These are phyloP conservation scores for Dioctria rufipes DNA, from an alignment of 2,888 invertebrate genomes.

Conservation along the genomic window DNA sequence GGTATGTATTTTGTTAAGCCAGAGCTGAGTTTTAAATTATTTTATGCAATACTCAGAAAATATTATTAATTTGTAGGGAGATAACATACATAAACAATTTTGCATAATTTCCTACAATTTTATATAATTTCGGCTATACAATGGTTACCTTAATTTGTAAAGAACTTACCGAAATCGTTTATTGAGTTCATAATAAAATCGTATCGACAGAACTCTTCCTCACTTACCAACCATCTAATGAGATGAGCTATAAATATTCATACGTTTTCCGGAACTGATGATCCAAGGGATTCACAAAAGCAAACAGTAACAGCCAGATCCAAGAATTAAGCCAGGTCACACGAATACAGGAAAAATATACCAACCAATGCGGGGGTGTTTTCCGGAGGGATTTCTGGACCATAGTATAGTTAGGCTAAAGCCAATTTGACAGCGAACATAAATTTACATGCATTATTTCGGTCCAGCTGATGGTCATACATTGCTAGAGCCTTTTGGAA, in stretches of 20 bases:
- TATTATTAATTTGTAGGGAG: too few relatives aligned
- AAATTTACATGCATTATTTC: slow-evolving; percentile 59
- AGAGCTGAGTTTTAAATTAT: too few relatives aligned
- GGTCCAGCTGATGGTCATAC: slow-evolving; percentile 48
- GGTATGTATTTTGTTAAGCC: too few relatives aligned
- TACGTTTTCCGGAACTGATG: slow-evolving; percentile 17
- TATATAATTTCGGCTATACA: too few relatives aligned
- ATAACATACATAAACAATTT: too few relatives aligned
- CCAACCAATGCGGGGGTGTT: slow-evolving; percentile 25
- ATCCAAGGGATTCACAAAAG: slow-evolving; percentile 14
- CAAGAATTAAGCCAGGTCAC: slow-evolving; percentile 16
- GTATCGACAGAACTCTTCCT: slow-evolving; percentile 46
- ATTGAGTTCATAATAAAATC: slow-evolving; percentile 45
- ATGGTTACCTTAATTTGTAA: slow-evolving; percentile 26
- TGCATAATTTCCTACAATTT: too few relatives aligned
- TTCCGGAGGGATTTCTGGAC: slow-evolving; percentile 22
- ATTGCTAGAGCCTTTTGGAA: neutral
- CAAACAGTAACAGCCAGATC: neutral
- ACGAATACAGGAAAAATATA: slow-evolving; percentile 22
- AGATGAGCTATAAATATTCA: slow-evolving; percentile 56
- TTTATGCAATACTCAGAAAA: too few relatives aligned
- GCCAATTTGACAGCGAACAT: slow-evolving; percentile 59
- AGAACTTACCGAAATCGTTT: slow-evolving; percentile 40
- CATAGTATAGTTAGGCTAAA: slow-evolving; percentile 52
- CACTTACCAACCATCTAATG: slow-evolving; percentile 25